Evolutionary conservation across 2,797 vertebrate species (phyloP).

Genomic region (Chaunax sp.): DNA sequence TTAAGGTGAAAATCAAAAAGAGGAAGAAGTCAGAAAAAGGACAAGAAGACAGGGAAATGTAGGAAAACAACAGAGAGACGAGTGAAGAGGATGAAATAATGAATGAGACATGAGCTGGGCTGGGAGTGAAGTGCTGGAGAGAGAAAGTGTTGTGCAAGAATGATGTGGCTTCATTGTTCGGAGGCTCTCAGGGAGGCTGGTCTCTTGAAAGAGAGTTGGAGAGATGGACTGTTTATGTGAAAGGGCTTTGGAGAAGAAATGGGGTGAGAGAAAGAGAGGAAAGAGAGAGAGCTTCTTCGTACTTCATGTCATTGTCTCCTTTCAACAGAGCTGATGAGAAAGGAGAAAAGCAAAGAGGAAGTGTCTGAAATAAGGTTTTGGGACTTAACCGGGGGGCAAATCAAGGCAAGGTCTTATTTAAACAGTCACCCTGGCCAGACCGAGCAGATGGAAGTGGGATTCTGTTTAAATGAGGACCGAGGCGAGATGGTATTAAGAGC

Average conservation of each 20-base stretch:
- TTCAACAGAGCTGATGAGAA: conserved; percentile 44
- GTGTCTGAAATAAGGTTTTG: conserved; percentile 48
- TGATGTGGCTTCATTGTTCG: conserved; percentile 73
- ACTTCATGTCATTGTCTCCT: conserved; percentile 58
- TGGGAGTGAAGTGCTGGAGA: conserved; percentile 22
- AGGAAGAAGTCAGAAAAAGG: conserved; percentile 15
- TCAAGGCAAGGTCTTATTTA: conserved; percentile 12
- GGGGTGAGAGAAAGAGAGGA: conserved; percentile 42
- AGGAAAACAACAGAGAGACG: conserved; percentile 12
- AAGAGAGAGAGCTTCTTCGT: conserved; percentile 42
- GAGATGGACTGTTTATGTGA: conserved; percentile 62
- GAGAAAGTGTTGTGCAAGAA: conserved; percentile 61
- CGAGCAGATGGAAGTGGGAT: conserved; percentile 77
- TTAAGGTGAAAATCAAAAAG: conserved; percentile 60
- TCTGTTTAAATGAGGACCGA: conserved; percentile 70
- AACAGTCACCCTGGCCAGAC: conserved; percentile 16
- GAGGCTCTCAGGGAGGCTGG: conserved; percentile 64
- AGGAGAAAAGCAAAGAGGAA: conserved; percentile 34
- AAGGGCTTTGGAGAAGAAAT: conserved; percentile 64
- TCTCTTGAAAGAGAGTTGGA: conserved; percentile 65
- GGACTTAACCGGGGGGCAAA: conserved; percentile 43
- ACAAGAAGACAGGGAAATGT: conserved; percentile 19
- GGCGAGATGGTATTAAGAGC: conserved; percentile 74
- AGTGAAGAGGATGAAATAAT: conserved; percentile 47
- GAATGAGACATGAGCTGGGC: conserved; percentile 49